These are phyloP conservation scores for Ophioninae sp. DNA, from an alignment of 2,888 invertebrate species.

Conservation along the genomic window DNA sequence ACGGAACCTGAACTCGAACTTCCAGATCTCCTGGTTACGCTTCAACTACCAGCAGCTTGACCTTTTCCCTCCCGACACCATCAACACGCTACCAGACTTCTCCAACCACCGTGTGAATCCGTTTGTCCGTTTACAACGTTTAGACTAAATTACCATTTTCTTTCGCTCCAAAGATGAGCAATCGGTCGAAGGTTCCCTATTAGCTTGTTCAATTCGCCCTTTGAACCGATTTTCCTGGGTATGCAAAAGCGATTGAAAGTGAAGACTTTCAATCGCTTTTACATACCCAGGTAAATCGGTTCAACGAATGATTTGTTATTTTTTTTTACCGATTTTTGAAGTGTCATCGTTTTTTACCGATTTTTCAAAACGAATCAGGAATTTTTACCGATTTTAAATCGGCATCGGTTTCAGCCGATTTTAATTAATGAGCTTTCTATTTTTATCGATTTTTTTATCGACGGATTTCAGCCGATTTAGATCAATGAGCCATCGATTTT, in stretches of 20 bases:
- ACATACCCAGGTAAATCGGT: neutral
- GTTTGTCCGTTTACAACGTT: neutral
- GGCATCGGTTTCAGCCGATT: no score
- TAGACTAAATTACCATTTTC: neutral
- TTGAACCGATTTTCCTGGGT: no score
- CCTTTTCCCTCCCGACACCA: conserved; percentile 22
- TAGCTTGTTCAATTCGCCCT: neutral
- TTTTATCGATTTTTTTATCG: no score
- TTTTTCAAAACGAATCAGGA: no score
- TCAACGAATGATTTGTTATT: neutral
- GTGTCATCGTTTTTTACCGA: no score
- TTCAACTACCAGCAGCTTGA: conserved; percentile 40
- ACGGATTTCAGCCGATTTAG: no score
- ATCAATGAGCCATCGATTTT: no score
- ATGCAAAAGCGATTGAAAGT: no score
- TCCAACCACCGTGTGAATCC: neutral
- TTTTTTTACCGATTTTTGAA: neutral
- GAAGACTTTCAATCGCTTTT: neutral
- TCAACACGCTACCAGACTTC: neutral
- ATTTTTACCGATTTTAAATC: no score
- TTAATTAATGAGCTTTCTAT: no score
- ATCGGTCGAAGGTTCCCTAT: neutral
- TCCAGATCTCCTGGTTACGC: conserved; percentile 18
- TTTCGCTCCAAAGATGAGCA: neutral
- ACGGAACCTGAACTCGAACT: conserved; percentile 20